Conservation (phyloP, 2,888 invertebrate genomes). For the Macaria notata region DNA sequence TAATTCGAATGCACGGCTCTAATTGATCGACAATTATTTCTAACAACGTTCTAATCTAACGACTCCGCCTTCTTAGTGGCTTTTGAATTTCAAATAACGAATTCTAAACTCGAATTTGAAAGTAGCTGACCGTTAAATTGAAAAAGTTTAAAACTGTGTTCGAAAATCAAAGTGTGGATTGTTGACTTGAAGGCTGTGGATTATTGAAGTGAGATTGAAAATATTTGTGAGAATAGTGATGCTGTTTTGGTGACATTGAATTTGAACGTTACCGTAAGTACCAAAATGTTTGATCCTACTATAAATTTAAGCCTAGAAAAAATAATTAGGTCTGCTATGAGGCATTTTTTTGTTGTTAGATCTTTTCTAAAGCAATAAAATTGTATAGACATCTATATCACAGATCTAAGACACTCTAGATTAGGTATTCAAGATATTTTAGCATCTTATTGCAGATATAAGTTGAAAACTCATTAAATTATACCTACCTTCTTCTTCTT, state of each 20-base stretch:
- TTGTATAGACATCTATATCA: no score
- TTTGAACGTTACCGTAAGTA: constrained; percentile 64
- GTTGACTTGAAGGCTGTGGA: constrained; percentile 46
- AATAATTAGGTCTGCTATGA: no score
- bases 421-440: no score
- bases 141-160: constrained; percentile 34
- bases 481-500: no score
- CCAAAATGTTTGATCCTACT: constrained; percentile 8
- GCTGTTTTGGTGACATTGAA: constrained; percentile 60
- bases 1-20: constrained; percentile 63
- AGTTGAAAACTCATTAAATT: no score
- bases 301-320: no score
- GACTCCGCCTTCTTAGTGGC: constrained; percentile 43
- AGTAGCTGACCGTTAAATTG: constrained; percentile 28
- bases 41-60: constrained; percentile 58
- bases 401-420: no score
- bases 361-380: no score
- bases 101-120: constrained; percentile 24
- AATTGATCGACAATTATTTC: constrained; percentile 68
- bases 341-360: no score
- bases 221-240: constrained; percentile 68
- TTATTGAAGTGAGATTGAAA: constrained; percentile 48
- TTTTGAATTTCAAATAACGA: constrained; percentile 34
- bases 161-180: constrained; percentile 41
- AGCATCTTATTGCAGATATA: no score